A percentile compares a stretch with the other conserved stretches of the same genome.
phyloP scores from a whole-genome alignment of 2,113 vertebrate species.

The Gambusia holbrooki region DNA sequence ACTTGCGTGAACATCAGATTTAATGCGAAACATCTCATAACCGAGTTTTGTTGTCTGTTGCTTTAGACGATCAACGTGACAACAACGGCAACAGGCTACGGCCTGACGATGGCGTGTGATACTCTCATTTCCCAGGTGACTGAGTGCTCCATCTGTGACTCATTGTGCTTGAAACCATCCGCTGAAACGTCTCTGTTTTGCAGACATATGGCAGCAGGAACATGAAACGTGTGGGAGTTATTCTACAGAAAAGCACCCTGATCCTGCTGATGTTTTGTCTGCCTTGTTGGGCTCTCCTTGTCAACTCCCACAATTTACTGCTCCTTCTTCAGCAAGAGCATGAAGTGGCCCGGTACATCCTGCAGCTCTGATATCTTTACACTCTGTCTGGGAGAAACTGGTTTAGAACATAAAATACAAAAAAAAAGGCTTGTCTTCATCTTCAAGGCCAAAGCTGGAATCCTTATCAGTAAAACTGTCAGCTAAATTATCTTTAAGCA shows the following conservation, averaged over 20 bases:
- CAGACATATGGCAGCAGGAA: conserved; percentile 90
- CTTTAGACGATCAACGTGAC: conserved; percentile 85
- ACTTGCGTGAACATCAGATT: neutral
- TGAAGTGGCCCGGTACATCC: conserved; percentile 86
- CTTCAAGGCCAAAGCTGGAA: conserved; percentile 6
- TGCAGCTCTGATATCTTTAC: neutral
- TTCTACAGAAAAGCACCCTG: conserved; percentile 85
- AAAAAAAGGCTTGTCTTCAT: neutral
- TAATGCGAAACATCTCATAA: neutral
- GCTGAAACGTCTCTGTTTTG: neutral
- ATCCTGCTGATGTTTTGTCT: conserved; percentile 90
- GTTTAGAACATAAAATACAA: neutral
- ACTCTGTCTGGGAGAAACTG: neutral
- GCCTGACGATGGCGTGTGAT: conserved; percentile 88
- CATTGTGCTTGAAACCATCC: neutral
- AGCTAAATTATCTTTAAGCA: conserved; percentile 1
- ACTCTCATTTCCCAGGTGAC: conserved; percentile 94
- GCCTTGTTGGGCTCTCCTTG: conserved; percentile 91
- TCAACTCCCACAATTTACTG: conserved; percentile 86
- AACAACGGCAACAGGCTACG: conserved; percentile 83
- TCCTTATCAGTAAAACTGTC: neutral
- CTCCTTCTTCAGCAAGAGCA: conserved; percentile 84
- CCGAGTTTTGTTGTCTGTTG: neutral
- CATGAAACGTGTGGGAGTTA: conserved; percentile 89
- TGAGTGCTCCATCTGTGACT: neutral